Evolutionary conservation across 2,113 vertebrate species (phyloP).

Genomic region (Marmota monax): DNA sequence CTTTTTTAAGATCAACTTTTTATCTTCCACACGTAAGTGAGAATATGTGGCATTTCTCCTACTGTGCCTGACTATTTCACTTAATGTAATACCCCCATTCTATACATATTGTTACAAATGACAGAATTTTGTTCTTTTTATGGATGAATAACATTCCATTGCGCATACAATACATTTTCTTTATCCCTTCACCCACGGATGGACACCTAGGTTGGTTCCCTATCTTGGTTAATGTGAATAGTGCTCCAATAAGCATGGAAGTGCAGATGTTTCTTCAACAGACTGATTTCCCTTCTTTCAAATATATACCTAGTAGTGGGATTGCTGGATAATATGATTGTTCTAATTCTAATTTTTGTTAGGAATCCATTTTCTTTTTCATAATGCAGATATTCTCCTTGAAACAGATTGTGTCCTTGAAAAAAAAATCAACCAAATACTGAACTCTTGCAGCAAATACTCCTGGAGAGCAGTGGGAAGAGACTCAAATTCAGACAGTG

Average conservation of each 20-base stretch:
- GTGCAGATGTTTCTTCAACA: background rate
- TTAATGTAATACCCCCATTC: background rate
- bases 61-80: background rate
- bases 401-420: background rate
- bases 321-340: background rate
- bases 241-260: background rate
- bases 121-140: background rate
- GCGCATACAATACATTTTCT: background rate
- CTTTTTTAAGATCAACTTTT: background rate
- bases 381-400: background rate
- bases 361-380: background rate
- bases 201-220: background rate
- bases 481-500: conserved; percentile 25
- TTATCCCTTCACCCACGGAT: background rate
- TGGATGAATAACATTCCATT: background rate
- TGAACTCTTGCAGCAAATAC: background rate
- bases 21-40: background rate
- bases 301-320: background rate
- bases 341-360: background rate
- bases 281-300: background rate
- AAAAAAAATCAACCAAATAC: background rate
- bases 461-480: background rate
- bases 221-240: background rate
- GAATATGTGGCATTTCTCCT: background rate
- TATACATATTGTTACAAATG: background rate